phyloP scores from a whole-genome alignment of 2,888 invertebrate genomes.

The Polymixis lichenea region DNA sequence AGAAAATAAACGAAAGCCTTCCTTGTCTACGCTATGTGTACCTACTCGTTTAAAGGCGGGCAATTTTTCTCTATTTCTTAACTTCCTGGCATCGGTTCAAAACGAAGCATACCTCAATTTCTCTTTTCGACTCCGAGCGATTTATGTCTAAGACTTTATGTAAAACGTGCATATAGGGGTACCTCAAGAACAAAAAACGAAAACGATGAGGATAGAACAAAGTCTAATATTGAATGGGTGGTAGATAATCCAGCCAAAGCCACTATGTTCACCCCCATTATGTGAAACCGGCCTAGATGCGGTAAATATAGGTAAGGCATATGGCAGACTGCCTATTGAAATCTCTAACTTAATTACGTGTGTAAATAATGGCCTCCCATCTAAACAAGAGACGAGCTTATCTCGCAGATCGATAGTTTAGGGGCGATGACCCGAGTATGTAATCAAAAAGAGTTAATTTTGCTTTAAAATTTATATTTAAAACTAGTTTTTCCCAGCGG shows the following conservation, averaged over 20 bases:
- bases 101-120: constrained; percentile 60
- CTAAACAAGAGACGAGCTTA: constrained; percentile 2
- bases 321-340: constrained; percentile 18
- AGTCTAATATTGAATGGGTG: not conserved
- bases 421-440: not conserved
- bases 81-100: constrained; percentile 60
- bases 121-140: constrained; percentile 46
- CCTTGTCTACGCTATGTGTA: constrained; percentile 48
- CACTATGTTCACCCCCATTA: not conserved
- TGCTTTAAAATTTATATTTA: not conserved
- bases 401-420: constrained; percentile 15
- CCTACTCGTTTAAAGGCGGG: constrained; percentile 39
- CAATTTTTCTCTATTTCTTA: constrained; percentile 63
- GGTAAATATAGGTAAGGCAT: not conserved
- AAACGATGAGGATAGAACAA: not conserved
- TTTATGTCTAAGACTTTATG: constrained; percentile 44
- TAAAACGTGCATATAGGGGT: constrained; percentile 25
- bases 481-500: no score
- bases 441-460: not conserved
- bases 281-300: not conserved
- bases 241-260: not conserved
- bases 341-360: constrained; percentile 22
- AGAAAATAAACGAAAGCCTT: constrained; percentile 41
- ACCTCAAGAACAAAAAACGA: not conserved
- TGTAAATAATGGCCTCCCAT: constrained; percentile 24